Base-by-base conservation (phyloP, 2,797 vertebrate genomes). In the Micromesistius poutassou region DNA sequence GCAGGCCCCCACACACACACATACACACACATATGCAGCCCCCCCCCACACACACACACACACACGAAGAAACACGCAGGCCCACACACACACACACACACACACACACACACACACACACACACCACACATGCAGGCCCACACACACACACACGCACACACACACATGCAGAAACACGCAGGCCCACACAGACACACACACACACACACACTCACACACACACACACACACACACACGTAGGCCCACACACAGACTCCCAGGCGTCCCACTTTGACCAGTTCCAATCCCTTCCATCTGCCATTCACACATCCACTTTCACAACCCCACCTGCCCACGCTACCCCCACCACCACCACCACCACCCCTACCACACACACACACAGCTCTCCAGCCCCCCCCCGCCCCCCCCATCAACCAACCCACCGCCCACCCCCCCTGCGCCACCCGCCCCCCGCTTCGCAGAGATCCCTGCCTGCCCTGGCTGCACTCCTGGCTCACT, bases 401-500 rank as follows among this genome's bases (percentile, higher is more conserved):
- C 73, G 76, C 76, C 42, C 42, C 77, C 76, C 79, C 71, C 77
- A 77, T 38, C 71, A 78, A 78, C 74, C 55, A 25, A 76, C 82
- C 42, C 16, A 72, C 84, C 82, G 82, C 86, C 81, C 91, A 83
- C 77, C 85, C 84, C 90, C 90, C 87, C 81, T n/a, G n/a, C n/a
- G 80, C 83, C 75, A n/a, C 75, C 71, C 82, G 55, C 79, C 78
- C 78, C 88, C 88, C 74, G 91, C 93, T 55, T 94, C 82, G 90
- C 93, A 94, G 94, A 94, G 90, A 88, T 88, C 89, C 86, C 88
- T 90, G 91, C 90, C 92, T 93, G 87, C 88, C 90, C 91, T 92
- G 93, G 93, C 94, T 94, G 93, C 88, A 85, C 90, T 91, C 91
- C 94, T 90, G 93, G 93, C 92, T 93, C 91, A 92, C 90, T 93